These are phyloP conservation scores for Egretta garzetta DNA, from an alignment of 2,113 vertebrate genomes.

Conservation along the genomic window DNA sequence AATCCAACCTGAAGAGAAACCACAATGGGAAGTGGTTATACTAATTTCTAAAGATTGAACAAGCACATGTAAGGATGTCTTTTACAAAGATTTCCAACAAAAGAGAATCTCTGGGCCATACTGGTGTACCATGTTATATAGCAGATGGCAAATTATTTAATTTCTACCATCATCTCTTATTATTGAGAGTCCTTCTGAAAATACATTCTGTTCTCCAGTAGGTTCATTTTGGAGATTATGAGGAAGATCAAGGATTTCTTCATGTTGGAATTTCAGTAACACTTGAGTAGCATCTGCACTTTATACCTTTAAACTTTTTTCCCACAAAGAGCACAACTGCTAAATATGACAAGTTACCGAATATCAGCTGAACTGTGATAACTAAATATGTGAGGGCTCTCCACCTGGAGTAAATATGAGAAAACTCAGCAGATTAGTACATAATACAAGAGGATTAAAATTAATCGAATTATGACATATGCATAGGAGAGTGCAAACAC, in stretches of 20 bases:
- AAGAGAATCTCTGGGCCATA: not conserved
- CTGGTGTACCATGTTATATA: not conserved
- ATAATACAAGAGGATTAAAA: not conserved
- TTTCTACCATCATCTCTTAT: not conserved
- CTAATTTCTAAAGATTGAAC: not conserved
- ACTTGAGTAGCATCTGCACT: not conserved
- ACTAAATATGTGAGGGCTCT: not conserved
- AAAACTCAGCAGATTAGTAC: not conserved
- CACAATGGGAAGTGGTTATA: not conserved
- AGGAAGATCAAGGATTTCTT: not conserved
- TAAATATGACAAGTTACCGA: not conserved
- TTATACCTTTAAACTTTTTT: not conserved
- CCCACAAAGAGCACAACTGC: not conserved
- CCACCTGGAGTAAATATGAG: not conserved
- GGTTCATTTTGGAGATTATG: not conserved
- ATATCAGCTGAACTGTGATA: not conserved
- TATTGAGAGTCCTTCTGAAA: not conserved
- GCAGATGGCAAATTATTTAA: constrained; percentile 1
- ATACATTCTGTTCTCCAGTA: not conserved
- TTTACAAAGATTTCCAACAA: not conserved
- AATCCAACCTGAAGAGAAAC: not conserved
- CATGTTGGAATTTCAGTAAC: not conserved
- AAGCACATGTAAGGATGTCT: not conserved
- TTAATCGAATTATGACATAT: not conserved
- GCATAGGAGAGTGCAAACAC: not conserved